These are phyloP conservation scores for Prietella phreatophila DNA, from an alignment of 2,113 vertebrate genomes.

Conservation along the genomic window DNA sequence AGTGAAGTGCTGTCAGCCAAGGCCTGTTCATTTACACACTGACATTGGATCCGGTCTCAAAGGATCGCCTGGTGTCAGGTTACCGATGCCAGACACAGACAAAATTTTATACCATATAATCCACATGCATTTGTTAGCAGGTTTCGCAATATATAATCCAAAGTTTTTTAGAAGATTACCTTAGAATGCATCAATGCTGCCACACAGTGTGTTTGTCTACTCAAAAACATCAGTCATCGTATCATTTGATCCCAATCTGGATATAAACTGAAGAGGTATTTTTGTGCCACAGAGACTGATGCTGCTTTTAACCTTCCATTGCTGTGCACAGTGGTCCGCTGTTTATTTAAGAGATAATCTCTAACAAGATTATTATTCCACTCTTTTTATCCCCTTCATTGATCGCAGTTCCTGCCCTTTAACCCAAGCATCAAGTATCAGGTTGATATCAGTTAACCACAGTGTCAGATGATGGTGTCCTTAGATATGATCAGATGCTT, in stretches of 20 bases:
- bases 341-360: not conserved
- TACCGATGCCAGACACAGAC: constrained; percentile 47
- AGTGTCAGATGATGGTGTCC: not conserved
- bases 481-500: not conserved
- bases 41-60: constrained; percentile 42
- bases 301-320: constrained; percentile 37
- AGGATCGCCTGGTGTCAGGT: constrained; percentile 48
- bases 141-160: not conserved
- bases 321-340: not conserved
- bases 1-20: constrained; percentile 49
- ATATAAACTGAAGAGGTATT: constrained; percentile 40
- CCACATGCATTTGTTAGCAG: not conserved
- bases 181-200: not conserved
- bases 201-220: not conserved
- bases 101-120: constrained; percentile 1
- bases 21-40: constrained; percentile 58
- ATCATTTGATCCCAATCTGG: constrained; percentile 40
- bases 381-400: not conserved
- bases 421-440: not conserved
- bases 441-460: not conserved
- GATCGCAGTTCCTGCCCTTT: not conserved
- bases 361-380: not conserved
- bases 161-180: not conserved
- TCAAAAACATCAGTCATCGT: constrained; percentile 32
- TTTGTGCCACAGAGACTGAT: constrained; percentile 41